A percentile compares a stretch with the other conserved stretches of the same genome.
Evolutionary conservation across 2,797 vertebrate species (phyloP).

Genomic region (Microcaecilia unicolor): DNA sequence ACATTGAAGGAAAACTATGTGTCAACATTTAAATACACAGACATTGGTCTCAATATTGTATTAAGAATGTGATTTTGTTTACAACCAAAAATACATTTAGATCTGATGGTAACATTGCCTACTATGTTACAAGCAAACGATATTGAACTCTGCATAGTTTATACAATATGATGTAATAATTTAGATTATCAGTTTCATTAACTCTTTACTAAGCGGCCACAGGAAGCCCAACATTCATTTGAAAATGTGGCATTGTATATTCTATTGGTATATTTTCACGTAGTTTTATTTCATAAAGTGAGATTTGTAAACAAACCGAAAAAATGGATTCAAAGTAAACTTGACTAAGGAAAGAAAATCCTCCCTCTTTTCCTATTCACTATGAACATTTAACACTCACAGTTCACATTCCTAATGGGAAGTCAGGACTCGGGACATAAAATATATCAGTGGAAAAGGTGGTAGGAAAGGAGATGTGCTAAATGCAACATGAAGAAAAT

Average conservation of each 20-base stretch:
- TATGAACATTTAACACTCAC: slow-evolving; percentile 37
- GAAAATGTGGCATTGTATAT: slow-evolving; percentile 68
- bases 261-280: slow-evolving; percentile 59
- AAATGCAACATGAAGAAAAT: slow-evolving; percentile 40
- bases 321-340: slow-evolving; percentile 56
- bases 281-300: slow-evolving; percentile 43
- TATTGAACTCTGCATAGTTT: slow-evolving; percentile 92
- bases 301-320: slow-evolving; percentile 49
- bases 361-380: slow-evolving; percentile 57
- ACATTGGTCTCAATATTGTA: slow-evolving; percentile 66
- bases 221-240: slow-evolving; percentile 93
- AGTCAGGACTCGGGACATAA: slow-evolving; percentile 72
- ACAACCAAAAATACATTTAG: slow-evolving; percentile 89
- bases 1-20: slow-evolving; percentile 61
- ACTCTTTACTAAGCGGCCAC: slow-evolving; percentile 81
- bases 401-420: slow-evolving; percentile 78
- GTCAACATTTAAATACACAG: slow-evolving; percentile 73
- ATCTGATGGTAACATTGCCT: slow-evolving; percentile 82
- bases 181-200: slow-evolving; percentile 76
- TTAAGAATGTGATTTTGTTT: slow-evolving; percentile 79
- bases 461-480: slow-evolving; percentile 52
- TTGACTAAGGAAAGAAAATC: slow-evolving; percentile 57
- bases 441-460: slow-evolving; percentile 58
- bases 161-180: slow-evolving; percentile 83
- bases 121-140: slow-evolving; percentile 84